These are phyloP conservation scores for Tridacna gigas DNA, from an alignment of 2,888 invertebrate genomes.

Conservation along the genomic window DNA sequence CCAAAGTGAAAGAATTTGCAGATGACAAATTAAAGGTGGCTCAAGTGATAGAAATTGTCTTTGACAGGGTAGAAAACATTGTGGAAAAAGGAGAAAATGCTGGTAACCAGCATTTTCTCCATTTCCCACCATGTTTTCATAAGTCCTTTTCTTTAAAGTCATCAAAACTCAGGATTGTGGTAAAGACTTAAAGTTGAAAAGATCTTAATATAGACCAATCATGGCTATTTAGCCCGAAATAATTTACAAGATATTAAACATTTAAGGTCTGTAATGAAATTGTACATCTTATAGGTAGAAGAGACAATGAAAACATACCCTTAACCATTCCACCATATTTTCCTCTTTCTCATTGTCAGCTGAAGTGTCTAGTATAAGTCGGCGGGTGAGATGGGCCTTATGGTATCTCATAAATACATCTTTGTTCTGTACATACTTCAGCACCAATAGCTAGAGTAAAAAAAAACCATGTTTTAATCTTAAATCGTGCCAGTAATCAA, in stretches of 20 bases:
- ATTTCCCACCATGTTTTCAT: background rate
- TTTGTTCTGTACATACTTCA: slow-evolving; percentile 99
- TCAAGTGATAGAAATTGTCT: too few relatives aligned
- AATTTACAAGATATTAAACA: too few relatives aligned
- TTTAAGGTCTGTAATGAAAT: too few relatives aligned
- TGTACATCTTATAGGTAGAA: too few relatives aligned
- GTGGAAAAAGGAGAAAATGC: slow-evolving; percentile 1
- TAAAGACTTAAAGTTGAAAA: too few relatives aligned
- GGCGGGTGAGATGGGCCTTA: slow-evolving; percentile 97
- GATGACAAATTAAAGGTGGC: too few relatives aligned
- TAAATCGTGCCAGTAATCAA: too few relatives aligned
- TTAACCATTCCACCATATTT: slow-evolving; percentile 98
- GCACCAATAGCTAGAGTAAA: slow-evolving; percentile 90
- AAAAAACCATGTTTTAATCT: background rate
- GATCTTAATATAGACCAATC: too few relatives aligned
- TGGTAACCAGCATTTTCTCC: slow-evolving; percentile 24
- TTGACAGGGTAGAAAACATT: background rate
- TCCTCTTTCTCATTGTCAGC: slow-evolving; percentile 99
- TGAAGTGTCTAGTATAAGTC: slow-evolving; percentile 98
- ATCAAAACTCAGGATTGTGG: too few relatives aligned
- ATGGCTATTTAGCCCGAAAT: too few relatives aligned
- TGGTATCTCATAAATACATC: slow-evolving; percentile 99
- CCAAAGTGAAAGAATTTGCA: too few relatives aligned
- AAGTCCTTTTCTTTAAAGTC: too few relatives aligned
- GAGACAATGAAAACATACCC: slow-evolving; percentile 81